A percentile compares a stretch with the other conserved stretches of the same genome.
These are phyloP conservation scores for Notolepis coatsorum DNA, from an alignment of 2,797 vertebrate species.

Conservation along the genomic window DNA sequence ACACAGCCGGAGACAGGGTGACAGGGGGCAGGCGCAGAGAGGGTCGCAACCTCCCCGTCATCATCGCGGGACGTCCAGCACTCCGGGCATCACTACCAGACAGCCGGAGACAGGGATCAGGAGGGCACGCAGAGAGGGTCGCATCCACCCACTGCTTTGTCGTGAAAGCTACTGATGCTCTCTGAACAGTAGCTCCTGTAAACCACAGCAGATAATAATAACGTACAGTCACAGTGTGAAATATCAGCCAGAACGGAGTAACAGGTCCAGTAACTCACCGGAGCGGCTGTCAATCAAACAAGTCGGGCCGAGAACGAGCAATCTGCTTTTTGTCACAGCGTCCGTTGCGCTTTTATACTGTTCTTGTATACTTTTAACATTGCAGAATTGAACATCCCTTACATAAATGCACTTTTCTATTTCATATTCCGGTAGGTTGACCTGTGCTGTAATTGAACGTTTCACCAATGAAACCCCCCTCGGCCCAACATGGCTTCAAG, in stretches of 20 bases:
- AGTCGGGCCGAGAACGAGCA: conserved; percentile 4
- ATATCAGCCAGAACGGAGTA: conserved; percentile 40
- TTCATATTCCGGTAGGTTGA: background rate
- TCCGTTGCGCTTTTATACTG: conserved; percentile 33
- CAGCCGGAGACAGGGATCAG: too few relatives aligned
- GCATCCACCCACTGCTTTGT: conserved; percentile 63
- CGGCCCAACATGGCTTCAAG: too few relatives aligned
- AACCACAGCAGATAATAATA: conserved; percentile 44
- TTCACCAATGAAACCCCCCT: background rate
- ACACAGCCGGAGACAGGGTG: too few relatives aligned
- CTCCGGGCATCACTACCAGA: too few relatives aligned
- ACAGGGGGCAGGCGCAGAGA: too few relatives aligned
- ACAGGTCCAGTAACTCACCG: conserved; percentile 50
- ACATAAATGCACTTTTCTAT: conserved; percentile 1
- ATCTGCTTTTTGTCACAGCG: conserved; percentile 29
- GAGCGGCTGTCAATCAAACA: conserved; percentile 54
- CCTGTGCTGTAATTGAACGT: background rate
- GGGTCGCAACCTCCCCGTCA: too few relatives aligned
- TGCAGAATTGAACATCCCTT: conserved; percentile 5
- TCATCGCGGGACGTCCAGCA: too few relatives aligned
- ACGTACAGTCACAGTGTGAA: conserved; percentile 48
- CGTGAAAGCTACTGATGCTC: conserved; percentile 57
- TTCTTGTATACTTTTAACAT: conserved; percentile 27
- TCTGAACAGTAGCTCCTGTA: conserved; percentile 50
- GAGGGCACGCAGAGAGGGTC: too few relatives aligned